These are phyloP conservation scores for Sebastes taczanowskii DNA, from an alignment of 2,797 vertebrate species.

Conservation along the genomic window DNA sequence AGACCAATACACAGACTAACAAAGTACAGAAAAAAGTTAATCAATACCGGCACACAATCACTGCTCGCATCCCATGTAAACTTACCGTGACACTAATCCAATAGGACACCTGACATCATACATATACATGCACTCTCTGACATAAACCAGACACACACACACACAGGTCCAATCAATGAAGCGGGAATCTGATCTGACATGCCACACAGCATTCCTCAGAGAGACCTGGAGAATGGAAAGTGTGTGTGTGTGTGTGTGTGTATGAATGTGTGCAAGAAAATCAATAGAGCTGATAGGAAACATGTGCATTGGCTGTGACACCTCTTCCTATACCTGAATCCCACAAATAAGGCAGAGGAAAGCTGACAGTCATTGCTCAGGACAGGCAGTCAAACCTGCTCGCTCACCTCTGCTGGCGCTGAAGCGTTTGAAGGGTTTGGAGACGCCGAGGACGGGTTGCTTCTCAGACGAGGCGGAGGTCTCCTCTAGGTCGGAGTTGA, in stretches of 20 bases:
- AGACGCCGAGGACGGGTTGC: neutral
- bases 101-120: conserved; percentile 49
- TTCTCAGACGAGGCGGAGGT: conserved; percentile 15
- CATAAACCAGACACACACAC: conserved; percentile 16
- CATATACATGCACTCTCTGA: conserved; percentile 9
- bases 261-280: conserved; percentile 16
- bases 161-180: conserved; percentile 50
- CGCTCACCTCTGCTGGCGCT: conserved; percentile 79
- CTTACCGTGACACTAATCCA: conserved; percentile 55
- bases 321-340: conserved; percentile 34
- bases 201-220: conserved; percentile 43
- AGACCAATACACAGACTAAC: conserved; percentile 9
- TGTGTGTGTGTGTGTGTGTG: conserved; percentile 1
- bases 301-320: conserved; percentile 59
- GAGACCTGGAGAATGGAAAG: conserved; percentile 26
- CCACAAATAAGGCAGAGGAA: neutral
- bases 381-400: conserved; percentile 45
- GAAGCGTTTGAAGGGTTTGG: conserved; percentile 72
- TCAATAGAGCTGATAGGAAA: conserved; percentile 62
- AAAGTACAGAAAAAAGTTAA: conserved; percentile 31
- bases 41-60: conserved; percentile 50
- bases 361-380: conserved; percentile 32
- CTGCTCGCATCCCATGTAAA: conserved; percentile 45
- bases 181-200: conserved; percentile 56
- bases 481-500: conserved; percentile 46